Evolutionary conservation across 1,140 invertebrate species (phyloP).

Genomic region (Rhagoletis zephyria): DNA sequence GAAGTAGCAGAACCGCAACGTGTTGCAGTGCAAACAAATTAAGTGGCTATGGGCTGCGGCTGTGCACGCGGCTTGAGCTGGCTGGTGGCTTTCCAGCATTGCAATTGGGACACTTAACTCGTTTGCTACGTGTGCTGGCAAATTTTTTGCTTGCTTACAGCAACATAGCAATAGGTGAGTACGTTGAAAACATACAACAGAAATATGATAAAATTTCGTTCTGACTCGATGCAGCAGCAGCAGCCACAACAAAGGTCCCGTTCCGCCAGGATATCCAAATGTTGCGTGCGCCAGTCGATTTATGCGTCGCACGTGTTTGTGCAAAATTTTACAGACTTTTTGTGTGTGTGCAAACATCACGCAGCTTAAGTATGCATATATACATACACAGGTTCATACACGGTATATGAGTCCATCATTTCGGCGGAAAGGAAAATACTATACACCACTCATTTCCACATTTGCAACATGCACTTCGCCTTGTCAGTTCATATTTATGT

Average conservation of each 20-base stretch:
- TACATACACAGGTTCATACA: neutral
- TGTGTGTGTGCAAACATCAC: neutral
- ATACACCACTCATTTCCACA: neutral
- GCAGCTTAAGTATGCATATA: too few species aligned
- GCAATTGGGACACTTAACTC: constrained; percentile 45
- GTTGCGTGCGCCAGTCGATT: constrained; percentile 14
- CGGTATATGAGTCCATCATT: neutral
- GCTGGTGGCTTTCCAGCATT: neutral
- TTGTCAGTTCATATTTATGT: constrained; percentile 5
- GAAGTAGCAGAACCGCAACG: constrained; percentile 19
- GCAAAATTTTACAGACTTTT: constrained; percentile 42
- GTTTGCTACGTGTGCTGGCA: constrained; percentile 24
- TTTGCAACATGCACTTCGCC: constrained; percentile 5
- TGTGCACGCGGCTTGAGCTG: neutral
- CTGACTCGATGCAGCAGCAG: neutral
- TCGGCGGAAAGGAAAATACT: constrained; percentile 22
- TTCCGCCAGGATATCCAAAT: neutral
- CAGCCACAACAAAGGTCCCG: neutral
- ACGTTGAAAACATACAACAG: neutral
- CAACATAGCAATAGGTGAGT: neutral
- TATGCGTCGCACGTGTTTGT: constrained; percentile 49
- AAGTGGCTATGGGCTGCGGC: constrained; percentile 33
- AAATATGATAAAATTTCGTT: constrained; percentile 6
- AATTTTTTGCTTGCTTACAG: constrained; percentile 8
- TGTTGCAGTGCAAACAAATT: constrained; percentile 52